phyloP scores from a whole-genome alignment of 2,113 vertebrate species.

The Oostethus manadensis region DNA sequence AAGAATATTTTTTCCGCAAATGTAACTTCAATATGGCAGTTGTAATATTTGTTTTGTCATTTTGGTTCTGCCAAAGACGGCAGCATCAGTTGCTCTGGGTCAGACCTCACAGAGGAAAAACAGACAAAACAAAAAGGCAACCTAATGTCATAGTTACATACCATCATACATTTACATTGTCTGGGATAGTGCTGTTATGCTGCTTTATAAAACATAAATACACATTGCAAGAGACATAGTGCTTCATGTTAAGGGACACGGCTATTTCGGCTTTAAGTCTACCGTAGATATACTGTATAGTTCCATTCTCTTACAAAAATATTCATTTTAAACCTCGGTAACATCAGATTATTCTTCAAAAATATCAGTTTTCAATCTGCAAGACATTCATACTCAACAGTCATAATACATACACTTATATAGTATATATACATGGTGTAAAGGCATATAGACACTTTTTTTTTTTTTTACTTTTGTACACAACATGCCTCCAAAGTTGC shows the following conservation, averaged over 20 bases:
- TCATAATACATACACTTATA: constrained; percentile 68
- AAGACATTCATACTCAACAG: constrained; percentile 76
- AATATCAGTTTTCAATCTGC: constrained; percentile 71
- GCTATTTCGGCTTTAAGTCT: constrained; percentile 32
- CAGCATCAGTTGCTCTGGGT: constrained; percentile 68
- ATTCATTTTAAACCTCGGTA: constrained; percentile 64
- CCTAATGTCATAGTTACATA: constrained; percentile 56
- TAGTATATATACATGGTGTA: constrained; percentile 66
- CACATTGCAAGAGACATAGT: constrained; percentile 66
- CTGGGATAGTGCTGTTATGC: constrained; percentile 63
- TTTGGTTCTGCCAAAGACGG: constrained; percentile 40
- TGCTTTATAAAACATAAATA: constrained; percentile 72
- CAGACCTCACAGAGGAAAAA: constrained; percentile 67
- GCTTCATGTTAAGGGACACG: constrained; percentile 68
- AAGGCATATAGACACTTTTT: constrained; percentile 63
- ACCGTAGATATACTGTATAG: constrained; percentile 43
- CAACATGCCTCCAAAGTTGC: constrained; percentile 74
- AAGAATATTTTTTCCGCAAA: constrained; percentile 28
- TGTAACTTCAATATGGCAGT: constrained; percentile 35
- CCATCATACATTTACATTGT: constrained; percentile 60
- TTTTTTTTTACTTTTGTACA: constrained; percentile 64
- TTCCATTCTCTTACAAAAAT: constrained; percentile 74
- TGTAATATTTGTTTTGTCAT: constrained; percentile 41
- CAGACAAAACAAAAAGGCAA: constrained; percentile 55
- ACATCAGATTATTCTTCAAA: constrained; percentile 71